These are phyloP conservation scores for Drosophila pseudoananassae DNA, from an alignment of 1,140 invertebrate genomes.

Conservation along the genomic window DNA sequence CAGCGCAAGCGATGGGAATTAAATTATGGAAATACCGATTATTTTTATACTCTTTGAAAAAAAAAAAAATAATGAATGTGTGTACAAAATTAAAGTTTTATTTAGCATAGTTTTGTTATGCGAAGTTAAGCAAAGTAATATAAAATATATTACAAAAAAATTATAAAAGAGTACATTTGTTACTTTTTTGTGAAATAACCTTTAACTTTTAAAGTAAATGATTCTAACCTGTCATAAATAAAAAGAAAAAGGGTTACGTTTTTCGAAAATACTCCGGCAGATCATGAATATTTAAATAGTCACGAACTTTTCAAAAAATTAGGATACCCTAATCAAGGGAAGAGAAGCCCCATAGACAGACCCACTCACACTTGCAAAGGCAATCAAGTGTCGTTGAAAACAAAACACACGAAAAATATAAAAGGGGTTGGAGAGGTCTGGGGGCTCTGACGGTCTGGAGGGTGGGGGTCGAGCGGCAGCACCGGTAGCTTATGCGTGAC, in stretches of 20 bases:
- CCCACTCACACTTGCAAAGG: constrained; percentile 36
- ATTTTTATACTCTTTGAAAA: background rate
- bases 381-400: constrained; percentile 75
- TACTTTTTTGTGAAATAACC: background rate
- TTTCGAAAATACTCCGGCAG: background rate
- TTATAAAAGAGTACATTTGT: no score
- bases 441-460: background rate
- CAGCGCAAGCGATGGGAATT: background rate
- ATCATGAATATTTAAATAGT: background rate
- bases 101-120: no score
- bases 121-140: no score
- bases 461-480: background rate
- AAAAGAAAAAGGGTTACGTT: background rate
- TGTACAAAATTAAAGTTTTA: no score
- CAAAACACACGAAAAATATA: constrained; percentile 58
- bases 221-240: background rate
- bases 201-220: background rate
- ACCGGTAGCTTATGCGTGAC: constrained; percentile 56
- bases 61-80: background rate
- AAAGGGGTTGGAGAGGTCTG: background rate
- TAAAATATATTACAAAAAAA: no score
- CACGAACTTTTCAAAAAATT: background rate
- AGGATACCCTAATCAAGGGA: background rate
- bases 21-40: no score
- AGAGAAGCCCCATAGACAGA: constrained; percentile 21